These are phyloP conservation scores for Mungos mungo DNA, from an alignment of 2,113 vertebrate species.

Conservation along the genomic window DNA sequence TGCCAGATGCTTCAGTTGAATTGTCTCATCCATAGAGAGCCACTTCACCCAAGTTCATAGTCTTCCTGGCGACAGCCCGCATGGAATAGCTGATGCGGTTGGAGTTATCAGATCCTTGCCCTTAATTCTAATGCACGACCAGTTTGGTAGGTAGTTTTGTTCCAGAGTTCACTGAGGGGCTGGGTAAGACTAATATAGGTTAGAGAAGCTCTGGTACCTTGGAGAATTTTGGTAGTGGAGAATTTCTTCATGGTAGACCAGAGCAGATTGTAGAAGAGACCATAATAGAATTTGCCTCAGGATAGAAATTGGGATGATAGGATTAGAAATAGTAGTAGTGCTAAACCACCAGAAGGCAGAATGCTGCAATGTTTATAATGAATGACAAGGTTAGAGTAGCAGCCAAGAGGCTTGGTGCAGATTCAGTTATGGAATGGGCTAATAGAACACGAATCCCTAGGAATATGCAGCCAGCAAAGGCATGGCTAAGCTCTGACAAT, in stretches of 20 bases:
- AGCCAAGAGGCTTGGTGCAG: background rate
- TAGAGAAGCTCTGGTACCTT: accelerated
- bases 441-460: accelerated
- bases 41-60: background rate
- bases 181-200: background rate
- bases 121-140: background rate
- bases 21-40: background rate
- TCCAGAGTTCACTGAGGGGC: background rate
- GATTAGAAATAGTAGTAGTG: background rate
- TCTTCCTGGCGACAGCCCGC: accelerated
- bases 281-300: background rate
- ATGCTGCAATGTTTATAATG: background rate
- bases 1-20: accelerated
- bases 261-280: background rate
- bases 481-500: background rate
- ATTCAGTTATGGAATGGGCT: background rate
- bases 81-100: background rate
- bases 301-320: background rate
- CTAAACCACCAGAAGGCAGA: background rate
- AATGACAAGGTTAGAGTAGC: background rate
- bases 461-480: accelerated
- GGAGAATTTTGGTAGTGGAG: background rate
- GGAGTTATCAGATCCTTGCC: accelerated
- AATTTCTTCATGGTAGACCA: background rate
- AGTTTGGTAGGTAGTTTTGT: background rate